phyloP scores from a whole-genome alignment of 2,888 invertebrate genomes.

The Ennomos fuscantarius region DNA sequence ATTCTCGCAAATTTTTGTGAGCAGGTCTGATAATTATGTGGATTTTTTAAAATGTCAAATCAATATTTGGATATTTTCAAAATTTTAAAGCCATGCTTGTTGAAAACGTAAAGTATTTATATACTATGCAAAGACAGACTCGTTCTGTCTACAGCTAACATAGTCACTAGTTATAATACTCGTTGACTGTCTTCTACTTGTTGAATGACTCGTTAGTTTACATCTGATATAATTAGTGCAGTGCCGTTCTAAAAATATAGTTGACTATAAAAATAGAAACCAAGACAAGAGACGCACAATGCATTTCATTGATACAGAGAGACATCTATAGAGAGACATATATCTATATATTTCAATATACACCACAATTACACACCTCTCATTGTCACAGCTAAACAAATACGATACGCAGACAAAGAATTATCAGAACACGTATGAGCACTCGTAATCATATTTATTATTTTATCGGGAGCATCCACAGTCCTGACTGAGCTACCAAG shows the following conservation, averaged over 20 bases:
- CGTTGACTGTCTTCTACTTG: too few species aligned
- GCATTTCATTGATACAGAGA: neutral
- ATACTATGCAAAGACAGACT: too few species aligned
- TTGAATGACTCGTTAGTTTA: neutral
- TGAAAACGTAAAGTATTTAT: too few species aligned
- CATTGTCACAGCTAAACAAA: constrained; percentile 17
- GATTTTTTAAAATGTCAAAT: too few species aligned
- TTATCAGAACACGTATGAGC: constrained; percentile 23
- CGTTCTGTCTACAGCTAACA: too few species aligned
- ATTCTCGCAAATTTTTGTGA: too few species aligned
- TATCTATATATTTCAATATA: neutral
- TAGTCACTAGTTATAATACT: too few species aligned
- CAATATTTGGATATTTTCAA: too few species aligned
- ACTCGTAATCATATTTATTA: constrained; percentile 26
- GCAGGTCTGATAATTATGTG: too few species aligned
- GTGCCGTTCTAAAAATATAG: constrained; percentile 9
- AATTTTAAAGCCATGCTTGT: too few species aligned
- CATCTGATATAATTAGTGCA: constrained; percentile 2
- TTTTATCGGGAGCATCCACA: constrained; percentile 40
- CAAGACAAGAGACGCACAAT: too few species aligned
- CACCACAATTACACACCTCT: constrained; percentile 2
- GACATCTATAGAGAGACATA: neutral
- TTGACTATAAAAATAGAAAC: neutral
- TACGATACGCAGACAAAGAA: constrained; percentile 26
- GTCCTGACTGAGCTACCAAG: constrained; percentile 24